Base-by-base conservation (phyloP, 1,140 invertebrate genomes). In the Trissolcus basalis region DNA sequence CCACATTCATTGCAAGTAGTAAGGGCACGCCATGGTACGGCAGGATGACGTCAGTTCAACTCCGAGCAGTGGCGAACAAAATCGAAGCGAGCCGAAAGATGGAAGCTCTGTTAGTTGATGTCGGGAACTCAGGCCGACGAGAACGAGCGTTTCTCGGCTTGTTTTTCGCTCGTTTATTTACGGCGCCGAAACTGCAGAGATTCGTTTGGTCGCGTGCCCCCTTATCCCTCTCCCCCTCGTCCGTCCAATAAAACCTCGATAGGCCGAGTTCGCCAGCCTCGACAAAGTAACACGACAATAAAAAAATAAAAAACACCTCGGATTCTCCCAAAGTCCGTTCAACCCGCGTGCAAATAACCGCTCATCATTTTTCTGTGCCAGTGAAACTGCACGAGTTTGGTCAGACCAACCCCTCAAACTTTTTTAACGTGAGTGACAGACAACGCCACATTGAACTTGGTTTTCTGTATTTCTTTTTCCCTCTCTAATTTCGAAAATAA, bases 11-110 rank as follows among this genome's bases (percentile, higher is more conserved):
- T 74, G 80, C 79, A 76, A 81, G 86, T 87, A 86, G 86, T 87
- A 86, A 78, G 78, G 77, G 72, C 85, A 84, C 83, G 85, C 85
- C 84, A 87, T 87, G 82, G 85, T 86, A 86, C 85, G 84, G 81
- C 82, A 78, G 49, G 51, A 77, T 84, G 82, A 82, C 81, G 81
- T 82, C 80, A 81, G 51, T 59, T 48, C 56, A 53, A 43, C 15
- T 9, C 73, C 81, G 81, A 80, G 56, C 33, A 14, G 9, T 8
- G 13, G 58, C 82, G 81, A 76, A 54, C 2, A 14, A 12, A 49
- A 65, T 51, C 80, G 80, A 77, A 72, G 19, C 13, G 27, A 47
- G 53, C 78, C 82, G 82, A 83, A 79, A 74, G 54, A 27, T 49
- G 50, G 53, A 13, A n/a, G 56, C 27, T 70, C 51, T 54, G 53